Evolutionary conservation across 2,888 invertebrate genomes (phyloP), one percentile per base, ranked within the genome.

Genomic region (Parnassius glacialis): DNA sequence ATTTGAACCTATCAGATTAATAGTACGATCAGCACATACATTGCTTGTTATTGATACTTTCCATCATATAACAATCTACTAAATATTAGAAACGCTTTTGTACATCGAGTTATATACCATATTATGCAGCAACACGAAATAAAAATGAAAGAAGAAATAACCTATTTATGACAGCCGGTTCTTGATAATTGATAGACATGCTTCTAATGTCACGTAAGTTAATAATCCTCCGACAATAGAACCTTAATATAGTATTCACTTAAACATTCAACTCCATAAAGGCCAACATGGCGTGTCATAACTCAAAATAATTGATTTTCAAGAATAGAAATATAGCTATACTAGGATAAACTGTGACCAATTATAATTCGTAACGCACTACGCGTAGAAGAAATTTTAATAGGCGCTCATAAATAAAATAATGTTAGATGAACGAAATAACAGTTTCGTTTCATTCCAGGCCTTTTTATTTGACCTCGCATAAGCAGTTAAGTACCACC

Each of bases 401-500:
- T 70, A 67, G 62, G 59, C 64, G 54, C 57, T 63, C 69, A 71
- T 71, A 69, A 72, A 73, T 71, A 72, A 71, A 70, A 71, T 74
- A 72, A 70, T 67, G 61, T 63, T 74, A 74, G 68, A 68, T 68
- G 67, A 73, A 72, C 70, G 65, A 70, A 75, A 74, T 75, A 77
- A 77, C 71, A 69, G 76, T 76, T 81, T 81, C 80, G 75, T 80
- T 80, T 76, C 71, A 68, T 69, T 70, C 64, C 64, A 68, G 75
- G 70, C 70, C 74, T 70, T 78, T 72, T 68, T 61, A 66, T 71
- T 73, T 74, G 81, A 79, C 79, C 81, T 80, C 78, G 75, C 68
- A 75, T 75, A 65, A 75, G 73, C 78, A 72, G 77, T 82, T 82
- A 83, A 85, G 79, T 79, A 73, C 76, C 67, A 72, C 74, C 63